phyloP scores from a whole-genome alignment of 2,888 invertebrate species.

The Drosophila sordidula region DNA sequence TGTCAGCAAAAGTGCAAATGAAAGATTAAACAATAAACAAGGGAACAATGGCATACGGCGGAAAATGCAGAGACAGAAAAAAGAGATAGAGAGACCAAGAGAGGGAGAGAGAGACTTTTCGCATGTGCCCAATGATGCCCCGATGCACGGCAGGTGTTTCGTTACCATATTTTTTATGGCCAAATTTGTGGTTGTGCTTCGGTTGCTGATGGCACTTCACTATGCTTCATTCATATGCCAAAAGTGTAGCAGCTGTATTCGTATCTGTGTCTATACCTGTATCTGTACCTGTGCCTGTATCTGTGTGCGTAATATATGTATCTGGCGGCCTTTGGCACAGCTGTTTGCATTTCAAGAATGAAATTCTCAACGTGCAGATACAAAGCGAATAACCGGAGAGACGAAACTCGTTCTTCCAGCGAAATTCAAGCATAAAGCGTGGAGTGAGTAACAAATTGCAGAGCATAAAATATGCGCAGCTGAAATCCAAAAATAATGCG shows the following conservation, averaged over 20 bases:
- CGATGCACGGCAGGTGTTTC: conserved; percentile 71
- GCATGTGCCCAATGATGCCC: conserved; percentile 45
- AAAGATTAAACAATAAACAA: conserved; percentile 68
- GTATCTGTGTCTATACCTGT: conserved; percentile 13
- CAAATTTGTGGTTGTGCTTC: conserved; percentile 62
- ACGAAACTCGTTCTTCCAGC: conserved; percentile 59
- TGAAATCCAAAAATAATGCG: conserved; percentile 47
- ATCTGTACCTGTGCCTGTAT: conserved; percentile 25
- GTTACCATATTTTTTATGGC: conserved; percentile 75
- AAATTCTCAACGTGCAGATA: conserved; percentile 62
- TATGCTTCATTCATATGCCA: conserved; percentile 74
- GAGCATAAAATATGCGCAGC: conserved; percentile 64
- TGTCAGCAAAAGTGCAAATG: conserved; percentile 64
- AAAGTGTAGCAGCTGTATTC: conserved; percentile 47
- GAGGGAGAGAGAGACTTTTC: conserved; percentile 35
- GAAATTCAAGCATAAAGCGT: conserved; percentile 65
- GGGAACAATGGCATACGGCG: conserved; percentile 33
- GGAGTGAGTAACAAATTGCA: conserved; percentile 53
- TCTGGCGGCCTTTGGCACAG: conserved; percentile 59
- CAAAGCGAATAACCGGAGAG: conserved; percentile 16
- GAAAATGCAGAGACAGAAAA: no score
- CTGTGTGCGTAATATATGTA: conserved; percentile 17
- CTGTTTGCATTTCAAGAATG: conserved; percentile 79
- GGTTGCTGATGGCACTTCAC: conserved; percentile 51
- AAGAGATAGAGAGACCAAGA: conserved; percentile 18